A percentile compares a stretch with the other conserved stretches of the same genome.
Evolutionary conservation across 2,888 invertebrate genomes (phyloP).

Genomic region (Esperia sulphurella): DNA sequence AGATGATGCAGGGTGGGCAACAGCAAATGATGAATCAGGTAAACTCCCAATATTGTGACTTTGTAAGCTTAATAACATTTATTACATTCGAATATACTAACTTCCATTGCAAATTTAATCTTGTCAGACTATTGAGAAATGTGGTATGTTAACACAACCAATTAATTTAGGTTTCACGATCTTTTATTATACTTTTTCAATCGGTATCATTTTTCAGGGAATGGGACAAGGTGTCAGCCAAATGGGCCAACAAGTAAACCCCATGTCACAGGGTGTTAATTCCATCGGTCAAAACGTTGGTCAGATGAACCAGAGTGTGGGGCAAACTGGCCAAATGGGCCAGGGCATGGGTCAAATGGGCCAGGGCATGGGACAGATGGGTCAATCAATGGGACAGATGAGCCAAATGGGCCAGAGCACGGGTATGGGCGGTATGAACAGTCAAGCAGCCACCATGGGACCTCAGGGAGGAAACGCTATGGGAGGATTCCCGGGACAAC

Average conservation of each 20-base stretch:
- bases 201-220: slow-evolving; percentile 47
- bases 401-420: slow-evolving; percentile 71
- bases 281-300: slow-evolving; percentile 67
- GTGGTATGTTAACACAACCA: too few species aligned
- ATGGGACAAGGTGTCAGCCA: slow-evolving; percentile 72
- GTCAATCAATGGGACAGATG: slow-evolving; percentile 77
- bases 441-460: slow-evolving; percentile 71
- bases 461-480: slow-evolving; percentile 70
- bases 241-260: slow-evolving; percentile 73
- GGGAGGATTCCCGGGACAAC: slow-evolving; percentile 77
- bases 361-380: slow-evolving; percentile 70
- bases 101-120: too few species aligned
- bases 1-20: slow-evolving; percentile 75
- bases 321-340: slow-evolving; percentile 63
- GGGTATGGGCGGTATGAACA: slow-evolving; percentile 68
- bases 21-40: slow-evolving; percentile 77
- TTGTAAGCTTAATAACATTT: too few species aligned
- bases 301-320: slow-evolving; percentile 72
- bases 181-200: not conserved
- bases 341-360: slow-evolving; percentile 69
- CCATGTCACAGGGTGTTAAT: slow-evolving; percentile 67
- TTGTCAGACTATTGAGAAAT: too few species aligned
- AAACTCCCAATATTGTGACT: not conserved
- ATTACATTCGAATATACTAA: too few species aligned
- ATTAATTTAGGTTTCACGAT: too few species aligned